Percentiles rank a stretch among this genome's conserved stretches.
Conservation (phyloP, 2,888 invertebrate species). For the Eristalis arbustorum region DNA sequence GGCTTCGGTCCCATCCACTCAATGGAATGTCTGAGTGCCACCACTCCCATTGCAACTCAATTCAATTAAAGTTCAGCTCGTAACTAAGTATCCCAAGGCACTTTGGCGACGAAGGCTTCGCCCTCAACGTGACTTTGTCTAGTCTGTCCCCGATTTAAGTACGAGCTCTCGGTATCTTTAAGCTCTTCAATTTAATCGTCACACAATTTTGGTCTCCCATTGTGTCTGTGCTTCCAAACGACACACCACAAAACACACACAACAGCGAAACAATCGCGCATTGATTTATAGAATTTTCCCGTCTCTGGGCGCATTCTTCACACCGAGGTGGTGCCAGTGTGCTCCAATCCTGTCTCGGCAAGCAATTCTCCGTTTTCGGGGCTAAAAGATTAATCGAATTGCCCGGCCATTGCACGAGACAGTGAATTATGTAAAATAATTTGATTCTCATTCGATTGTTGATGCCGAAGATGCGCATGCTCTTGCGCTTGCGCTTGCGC, state of each 20-base stretch:
- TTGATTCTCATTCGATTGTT: constrained; percentile 62
- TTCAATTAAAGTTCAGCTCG: constrained; percentile 68
- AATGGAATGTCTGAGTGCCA: constrained; percentile 38
- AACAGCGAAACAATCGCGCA: constrained; percentile 15
- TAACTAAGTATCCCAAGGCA: constrained; percentile 63
- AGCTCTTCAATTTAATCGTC: constrained; percentile 63
- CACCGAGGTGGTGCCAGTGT: constrained; percentile 4
- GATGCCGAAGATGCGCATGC: neutral
- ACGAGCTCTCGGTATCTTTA: constrained; percentile 25
- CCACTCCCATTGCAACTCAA: constrained; percentile 36
- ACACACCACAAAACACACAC: too few relatives aligned
- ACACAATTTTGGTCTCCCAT: constrained; percentile 33
- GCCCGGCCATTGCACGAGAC: constrained; percentile 28
- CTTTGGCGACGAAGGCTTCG: constrained; percentile 60
- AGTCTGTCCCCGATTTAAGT: constrained; percentile 9
- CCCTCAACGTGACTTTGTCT: constrained; percentile 62
- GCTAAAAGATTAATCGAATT: constrained; percentile 55
- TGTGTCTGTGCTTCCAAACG: constrained; percentile 48
- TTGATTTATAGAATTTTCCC: constrained; percentile 66
- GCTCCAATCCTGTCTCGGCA: constrained; percentile 47
- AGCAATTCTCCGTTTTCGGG: constrained; percentile 51
- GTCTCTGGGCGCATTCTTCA: constrained; percentile 49
- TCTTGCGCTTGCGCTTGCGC: neutral
- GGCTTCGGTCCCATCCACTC: neutral
- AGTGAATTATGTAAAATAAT: constrained; percentile 68